Evolutionary conservation across 2,888 invertebrate species (phyloP).

Genomic region (Trileptium ribeirensis): DNA sequence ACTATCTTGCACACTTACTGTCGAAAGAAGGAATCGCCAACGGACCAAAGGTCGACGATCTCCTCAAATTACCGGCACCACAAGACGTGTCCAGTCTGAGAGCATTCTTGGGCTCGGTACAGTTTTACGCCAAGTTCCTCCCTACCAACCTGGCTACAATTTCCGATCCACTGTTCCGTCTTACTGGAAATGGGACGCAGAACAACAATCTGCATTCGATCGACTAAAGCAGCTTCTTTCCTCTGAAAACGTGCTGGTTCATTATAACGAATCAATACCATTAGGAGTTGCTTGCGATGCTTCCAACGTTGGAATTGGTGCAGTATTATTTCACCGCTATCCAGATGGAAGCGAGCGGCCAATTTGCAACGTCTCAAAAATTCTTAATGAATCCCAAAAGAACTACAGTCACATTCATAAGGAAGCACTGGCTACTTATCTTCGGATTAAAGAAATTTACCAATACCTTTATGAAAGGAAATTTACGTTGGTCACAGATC

Average conservation of each 20-base stretch:
- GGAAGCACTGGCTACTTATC: slow-evolving; percentile 36
- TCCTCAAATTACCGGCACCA: slow-evolving; percentile 21
- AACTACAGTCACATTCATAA: slow-evolving; percentile 38
- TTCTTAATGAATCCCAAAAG: slow-evolving; percentile 33
- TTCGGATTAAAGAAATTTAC: slow-evolving; percentile 37
- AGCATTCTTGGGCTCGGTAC: background rate
- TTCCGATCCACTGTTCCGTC: background rate
- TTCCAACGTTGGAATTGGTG: slow-evolving; percentile 17
- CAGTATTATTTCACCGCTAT: slow-evolving; percentile 29
- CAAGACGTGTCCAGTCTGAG: background rate
- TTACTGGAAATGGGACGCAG: background rate
- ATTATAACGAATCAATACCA: background rate
- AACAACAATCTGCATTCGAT: background rate
- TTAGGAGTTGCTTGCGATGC: slow-evolving; percentile 11
- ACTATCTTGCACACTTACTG: slow-evolving; percentile 14
- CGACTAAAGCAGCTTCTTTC: background rate
- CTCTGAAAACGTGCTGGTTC: background rate
- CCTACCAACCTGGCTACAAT: background rate
- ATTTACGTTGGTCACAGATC: slow-evolving; percentile 33
- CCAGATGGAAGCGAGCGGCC: slow-evolving; percentile 30
- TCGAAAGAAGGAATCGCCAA: slow-evolving; percentile 22
- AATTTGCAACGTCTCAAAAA: slow-evolving; percentile 37
- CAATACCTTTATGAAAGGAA: slow-evolving; percentile 36
- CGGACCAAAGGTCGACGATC: slow-evolving; percentile 25
- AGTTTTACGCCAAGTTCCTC: background rate